phyloP scores from a whole-genome alignment of 2,113 vertebrate species.

The Phaetusa simplex region DNA sequence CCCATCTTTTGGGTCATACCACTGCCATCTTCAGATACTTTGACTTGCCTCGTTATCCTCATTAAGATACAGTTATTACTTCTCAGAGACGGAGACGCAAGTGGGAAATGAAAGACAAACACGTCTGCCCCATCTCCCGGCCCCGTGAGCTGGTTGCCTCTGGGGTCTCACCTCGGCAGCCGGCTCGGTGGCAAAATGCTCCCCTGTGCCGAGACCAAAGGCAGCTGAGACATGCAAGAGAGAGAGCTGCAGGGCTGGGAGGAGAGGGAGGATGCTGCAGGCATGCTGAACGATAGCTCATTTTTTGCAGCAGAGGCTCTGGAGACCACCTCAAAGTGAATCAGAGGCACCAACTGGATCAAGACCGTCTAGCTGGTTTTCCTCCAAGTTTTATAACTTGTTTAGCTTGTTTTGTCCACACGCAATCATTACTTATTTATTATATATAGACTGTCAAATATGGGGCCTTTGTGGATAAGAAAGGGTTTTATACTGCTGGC shows the following conservation, averaged over 20 bases:
- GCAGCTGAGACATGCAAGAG: background rate
- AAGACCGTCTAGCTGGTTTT: background rate
- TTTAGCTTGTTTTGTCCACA: background rate
- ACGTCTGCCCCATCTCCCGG: accelerated
- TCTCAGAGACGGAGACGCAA: accelerated
- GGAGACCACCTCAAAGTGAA: background rate
- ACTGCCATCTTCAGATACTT: background rate
- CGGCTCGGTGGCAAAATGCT: accelerated
- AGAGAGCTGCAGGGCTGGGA: background rate
- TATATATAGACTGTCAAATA: constrained; percentile 4
- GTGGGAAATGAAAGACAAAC: background rate
- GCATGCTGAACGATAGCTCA: accelerated
- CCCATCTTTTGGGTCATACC: background rate
- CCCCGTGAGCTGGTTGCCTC: background rate
- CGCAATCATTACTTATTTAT: constrained; percentile 35
- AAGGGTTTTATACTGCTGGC: background rate
- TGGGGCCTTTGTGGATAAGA: background rate
- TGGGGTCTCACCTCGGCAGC: background rate
- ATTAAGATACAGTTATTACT: background rate
- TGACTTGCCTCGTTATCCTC: background rate
- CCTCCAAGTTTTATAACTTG: background rate
- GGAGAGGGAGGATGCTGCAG: background rate
- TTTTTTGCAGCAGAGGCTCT: background rate
- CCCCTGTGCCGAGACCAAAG: background rate
- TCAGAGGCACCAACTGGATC: background rate